Conservation (phyloP, 2,797 vertebrate species). For the Nasua narica region DNA sequence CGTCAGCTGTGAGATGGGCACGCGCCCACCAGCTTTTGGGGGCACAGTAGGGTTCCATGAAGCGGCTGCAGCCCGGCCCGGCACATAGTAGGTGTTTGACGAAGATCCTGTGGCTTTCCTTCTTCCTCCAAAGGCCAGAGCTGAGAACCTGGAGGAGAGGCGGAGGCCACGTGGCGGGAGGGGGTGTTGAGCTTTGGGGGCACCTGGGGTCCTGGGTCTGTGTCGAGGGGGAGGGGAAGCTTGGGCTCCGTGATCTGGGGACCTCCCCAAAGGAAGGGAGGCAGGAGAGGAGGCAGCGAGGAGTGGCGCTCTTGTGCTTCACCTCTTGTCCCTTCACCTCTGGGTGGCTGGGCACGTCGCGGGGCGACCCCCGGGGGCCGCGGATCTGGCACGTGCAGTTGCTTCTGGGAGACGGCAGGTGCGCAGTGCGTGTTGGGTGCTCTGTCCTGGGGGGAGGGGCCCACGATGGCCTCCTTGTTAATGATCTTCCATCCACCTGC, state of each 20-base stretch:
- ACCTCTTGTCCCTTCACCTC: neutral
- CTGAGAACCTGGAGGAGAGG: neutral
- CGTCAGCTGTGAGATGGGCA: neutral
- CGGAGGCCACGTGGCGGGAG: neutral
- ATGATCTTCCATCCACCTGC: neutral
- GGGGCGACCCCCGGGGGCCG: neutral
- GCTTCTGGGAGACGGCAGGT: neutral
- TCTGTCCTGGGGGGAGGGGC: neutral
- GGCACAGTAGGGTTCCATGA: neutral
- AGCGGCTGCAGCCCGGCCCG: neutral
- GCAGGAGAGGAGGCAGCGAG: neutral
- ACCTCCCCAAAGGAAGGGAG: neutral
- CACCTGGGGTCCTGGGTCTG: neutral
- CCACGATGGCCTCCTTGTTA: neutral
- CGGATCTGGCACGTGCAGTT: fast-evolving
- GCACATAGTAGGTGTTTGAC: neutral
- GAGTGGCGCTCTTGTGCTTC: neutral
- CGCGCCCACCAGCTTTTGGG: neutral
- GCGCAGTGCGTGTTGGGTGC: neutral
- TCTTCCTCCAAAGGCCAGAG: neutral
- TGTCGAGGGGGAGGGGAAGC: neutral
- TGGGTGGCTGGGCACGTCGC: neutral
- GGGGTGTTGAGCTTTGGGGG: neutral
- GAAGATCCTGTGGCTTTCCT: neutral
- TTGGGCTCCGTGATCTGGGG: neutral